Evolutionary conservation across 2,888 invertebrate species (phyloP).

Genomic region (Dynastes hyllus): DNA sequence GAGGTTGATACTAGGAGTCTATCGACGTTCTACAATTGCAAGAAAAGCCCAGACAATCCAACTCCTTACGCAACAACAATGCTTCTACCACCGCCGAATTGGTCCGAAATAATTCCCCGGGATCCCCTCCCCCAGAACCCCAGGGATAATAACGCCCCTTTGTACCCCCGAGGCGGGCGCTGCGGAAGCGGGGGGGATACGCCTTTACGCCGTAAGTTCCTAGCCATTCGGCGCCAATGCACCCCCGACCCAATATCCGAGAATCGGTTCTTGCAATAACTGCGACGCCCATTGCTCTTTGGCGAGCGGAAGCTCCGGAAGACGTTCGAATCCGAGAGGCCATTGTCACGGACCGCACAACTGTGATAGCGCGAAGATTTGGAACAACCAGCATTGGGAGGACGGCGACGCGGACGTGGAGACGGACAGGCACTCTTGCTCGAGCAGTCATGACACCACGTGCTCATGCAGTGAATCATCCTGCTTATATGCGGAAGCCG

Average conservation of each 20-base stretch:
- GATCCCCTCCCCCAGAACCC: constrained; percentile 76
- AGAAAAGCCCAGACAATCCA: constrained; percentile 79
- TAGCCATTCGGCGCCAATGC: constrained; percentile 61
- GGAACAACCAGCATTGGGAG: constrained; percentile 68
- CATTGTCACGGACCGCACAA: constrained; percentile 65
- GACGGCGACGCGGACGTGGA: constrained; percentile 71
- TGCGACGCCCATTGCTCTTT: constrained; percentile 68
- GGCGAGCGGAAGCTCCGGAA: constrained; percentile 68
- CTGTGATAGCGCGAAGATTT: constrained; percentile 67
- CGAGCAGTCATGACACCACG: constrained; percentile 74
- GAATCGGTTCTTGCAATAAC: constrained; percentile 67
- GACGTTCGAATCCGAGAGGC: constrained; percentile 65
- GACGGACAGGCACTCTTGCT: constrained; percentile 72
- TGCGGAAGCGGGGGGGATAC: constrained; percentile 67
- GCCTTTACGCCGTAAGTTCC: constrained; percentile 69
- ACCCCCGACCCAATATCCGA: constrained; percentile 59
- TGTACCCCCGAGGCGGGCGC: constrained; percentile 67
- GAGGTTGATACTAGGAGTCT: constrained; percentile 79
- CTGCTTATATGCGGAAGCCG: constrained; percentile 77
- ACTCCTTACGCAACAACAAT: constrained; percentile 86
- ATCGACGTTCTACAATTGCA: constrained; percentile 82
- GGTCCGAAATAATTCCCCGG: constrained; percentile 76
- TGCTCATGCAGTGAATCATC: constrained; percentile 79
- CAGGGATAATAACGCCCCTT: constrained; percentile 66
- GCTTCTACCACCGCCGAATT: constrained; percentile 75